These are phyloP conservation scores for Adelphocoris suturalis DNA, from an alignment of 2,888 invertebrate species.

Conservation along the genomic window DNA sequence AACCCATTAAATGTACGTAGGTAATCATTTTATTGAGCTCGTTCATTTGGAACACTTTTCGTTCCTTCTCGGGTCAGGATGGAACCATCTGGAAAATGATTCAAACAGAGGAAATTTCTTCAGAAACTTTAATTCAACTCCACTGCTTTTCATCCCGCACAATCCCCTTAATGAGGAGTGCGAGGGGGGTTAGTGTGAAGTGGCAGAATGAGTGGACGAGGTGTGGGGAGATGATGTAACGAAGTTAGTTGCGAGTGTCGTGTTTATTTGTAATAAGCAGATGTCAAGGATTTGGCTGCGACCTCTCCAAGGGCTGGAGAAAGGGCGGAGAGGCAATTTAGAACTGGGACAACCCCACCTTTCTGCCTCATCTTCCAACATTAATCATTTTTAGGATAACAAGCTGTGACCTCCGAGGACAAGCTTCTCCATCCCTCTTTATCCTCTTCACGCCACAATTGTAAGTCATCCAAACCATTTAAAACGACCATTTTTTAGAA, in stretches of 20 bases:
- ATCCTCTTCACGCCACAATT: constrained; percentile 3
- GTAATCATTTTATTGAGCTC: too few relatives aligned
- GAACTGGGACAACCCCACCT: constrained; percentile 36
- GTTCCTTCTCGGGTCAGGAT: too few relatives aligned
- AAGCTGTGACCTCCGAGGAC: constrained; percentile 39
- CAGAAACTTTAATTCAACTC: constrained; percentile 35
- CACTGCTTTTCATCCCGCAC: not conserved
- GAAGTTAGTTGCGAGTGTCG: constrained; percentile 39
- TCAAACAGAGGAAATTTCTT: not conserved
- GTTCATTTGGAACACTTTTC: too few relatives aligned
- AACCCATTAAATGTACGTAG: too few relatives aligned
- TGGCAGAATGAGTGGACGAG: constrained; percentile 6
- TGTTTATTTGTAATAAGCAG: constrained; percentile 42
- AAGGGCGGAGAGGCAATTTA: constrained; percentile 26
- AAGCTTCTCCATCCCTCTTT: not conserved
- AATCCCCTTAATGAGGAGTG: constrained; percentile 10
- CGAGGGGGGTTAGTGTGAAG: constrained; percentile 15
- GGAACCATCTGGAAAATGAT: not conserved
- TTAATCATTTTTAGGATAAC: constrained; percentile 54
- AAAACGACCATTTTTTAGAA: not conserved
- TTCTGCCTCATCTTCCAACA: constrained; percentile 37
- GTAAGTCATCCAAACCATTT: not conserved
- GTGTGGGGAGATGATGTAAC: constrained; percentile 17
- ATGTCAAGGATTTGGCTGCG: constrained; percentile 32
- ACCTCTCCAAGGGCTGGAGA: not conserved